These are phyloP conservation scores for Solenopsis fugax DNA, from an alignment of 1,140 invertebrate species.

Conservation along the genomic window DNA sequence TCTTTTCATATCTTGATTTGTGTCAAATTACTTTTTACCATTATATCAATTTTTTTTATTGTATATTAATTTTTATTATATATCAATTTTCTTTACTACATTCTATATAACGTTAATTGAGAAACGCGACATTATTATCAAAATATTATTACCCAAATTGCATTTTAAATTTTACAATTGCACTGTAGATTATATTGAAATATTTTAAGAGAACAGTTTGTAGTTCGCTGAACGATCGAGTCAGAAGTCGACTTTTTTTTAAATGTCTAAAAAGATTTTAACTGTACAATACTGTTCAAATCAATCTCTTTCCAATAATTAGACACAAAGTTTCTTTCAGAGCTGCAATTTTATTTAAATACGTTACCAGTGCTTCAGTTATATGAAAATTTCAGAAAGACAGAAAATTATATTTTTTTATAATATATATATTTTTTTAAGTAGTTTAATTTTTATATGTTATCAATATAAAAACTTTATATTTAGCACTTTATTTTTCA, in stretches of 20 bases:
- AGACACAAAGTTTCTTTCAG: no score
- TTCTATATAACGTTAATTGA: neutral
- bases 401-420: neutral
- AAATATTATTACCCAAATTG: neutral
- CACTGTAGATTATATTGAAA: neutral
- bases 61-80: neutral
- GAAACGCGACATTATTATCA: neutral
- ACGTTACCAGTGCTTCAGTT: neutral
- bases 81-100: neutral
- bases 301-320: neutral
- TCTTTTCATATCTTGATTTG: neutral
- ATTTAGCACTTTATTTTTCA: neutral
- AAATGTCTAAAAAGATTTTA: neutral
- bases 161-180: slow-evolving; percentile 9
- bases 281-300: neutral
- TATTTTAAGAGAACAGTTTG: neutral
- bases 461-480: neutral
- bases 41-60: neutral
- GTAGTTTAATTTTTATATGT: neutral
- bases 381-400: neutral
- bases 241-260: neutral
- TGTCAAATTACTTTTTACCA: neutral
- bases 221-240: neutral
- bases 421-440: neutral
- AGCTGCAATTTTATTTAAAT: slow-evolving; percentile 14